Percentiles rank a stretch among this genome's conserved stretches.
Evolutionary conservation across 2,113 vertebrate genomes (phyloP).

Genomic region (Poeciliopsis retropinna): DNA sequence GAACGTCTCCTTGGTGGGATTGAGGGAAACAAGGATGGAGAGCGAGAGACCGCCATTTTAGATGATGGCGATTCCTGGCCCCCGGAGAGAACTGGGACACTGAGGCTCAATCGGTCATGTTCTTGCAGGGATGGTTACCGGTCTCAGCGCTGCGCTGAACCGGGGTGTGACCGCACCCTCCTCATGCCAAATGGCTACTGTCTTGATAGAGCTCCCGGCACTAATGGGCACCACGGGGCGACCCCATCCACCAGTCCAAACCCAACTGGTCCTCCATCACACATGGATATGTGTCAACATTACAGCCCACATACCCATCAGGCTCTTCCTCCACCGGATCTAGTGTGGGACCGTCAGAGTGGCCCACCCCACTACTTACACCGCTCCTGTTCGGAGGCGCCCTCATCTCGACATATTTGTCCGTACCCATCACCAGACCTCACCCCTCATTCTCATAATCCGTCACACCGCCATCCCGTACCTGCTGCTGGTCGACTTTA

Average conservation of each 20-base stretch:
- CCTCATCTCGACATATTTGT: slow-evolving; percentile 77
- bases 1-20: slow-evolving; percentile 89
- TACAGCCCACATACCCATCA: slow-evolving; percentile 76
- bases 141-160: slow-evolving; percentile 79
- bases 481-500: slow-evolving; percentile 64
- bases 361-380: slow-evolving; percentile 77
- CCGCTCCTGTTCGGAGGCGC: slow-evolving; percentile 79
- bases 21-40: slow-evolving; percentile 75
- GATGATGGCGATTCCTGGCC: slow-evolving; percentile 83
- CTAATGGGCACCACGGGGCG: slow-evolving; percentile 69
- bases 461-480: slow-evolving; percentile 63
- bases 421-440: slow-evolving; percentile 77
- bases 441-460: slow-evolving; percentile 66
- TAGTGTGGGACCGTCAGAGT: slow-evolving; percentile 80
- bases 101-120: slow-evolving; percentile 77
- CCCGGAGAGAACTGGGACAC: slow-evolving; percentile 61
- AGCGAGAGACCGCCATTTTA: slow-evolving; percentile 88
- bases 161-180: slow-evolving; percentile 76
- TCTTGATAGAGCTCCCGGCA: slow-evolving; percentile 71
- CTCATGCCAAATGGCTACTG: slow-evolving; percentile 81
- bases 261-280: slow-evolving; percentile 57
- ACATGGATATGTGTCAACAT: slow-evolving; percentile 81
- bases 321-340: slow-evolving; percentile 78
- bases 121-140: slow-evolving; percentile 84
- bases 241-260: slow-evolving; percentile 52